A percentile compares a stretch with the other conserved stretches of the same genome.
Conservation (phyloP, 64 coral and sea anemone genomes). For the Pocillopora damicornis region DNA sequence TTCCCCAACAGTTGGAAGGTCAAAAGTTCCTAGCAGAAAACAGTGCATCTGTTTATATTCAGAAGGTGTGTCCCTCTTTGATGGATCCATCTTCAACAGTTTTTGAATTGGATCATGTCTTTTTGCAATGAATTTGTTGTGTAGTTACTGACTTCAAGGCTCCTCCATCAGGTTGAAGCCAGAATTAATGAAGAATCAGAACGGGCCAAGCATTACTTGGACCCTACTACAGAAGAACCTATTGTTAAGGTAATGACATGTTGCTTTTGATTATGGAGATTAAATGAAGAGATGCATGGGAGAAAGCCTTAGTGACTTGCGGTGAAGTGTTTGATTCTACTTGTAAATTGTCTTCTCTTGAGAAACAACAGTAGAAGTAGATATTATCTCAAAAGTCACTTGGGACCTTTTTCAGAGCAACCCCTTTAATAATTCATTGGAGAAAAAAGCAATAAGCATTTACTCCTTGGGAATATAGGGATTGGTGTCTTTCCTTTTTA, state of each 20-base stretch:
- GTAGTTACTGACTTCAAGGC: not conserved
- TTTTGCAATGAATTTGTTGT: not conserved
- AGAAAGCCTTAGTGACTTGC: too few species aligned
- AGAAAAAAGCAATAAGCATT: too few species aligned
- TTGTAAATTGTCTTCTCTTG: too few species aligned
- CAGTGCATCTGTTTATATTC: constrained; percentile 98
- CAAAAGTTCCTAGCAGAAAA: constrained; percentile 98
- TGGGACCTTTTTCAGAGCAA: too few species aligned
- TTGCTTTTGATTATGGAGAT: too few species aligned
- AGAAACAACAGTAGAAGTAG: too few species aligned
- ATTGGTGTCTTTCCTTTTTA: too few species aligned
- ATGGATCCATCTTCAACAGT: not conserved
- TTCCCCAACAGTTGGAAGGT: constrained; percentile 71
- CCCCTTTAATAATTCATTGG: too few species aligned
- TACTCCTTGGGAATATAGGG: too few species aligned
- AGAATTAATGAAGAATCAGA: constrained; percentile 99
- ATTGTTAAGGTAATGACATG: constrained; percentile 78
- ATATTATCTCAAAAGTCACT: too few species aligned
- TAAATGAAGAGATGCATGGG: too few species aligned
- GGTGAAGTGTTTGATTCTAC: too few species aligned
- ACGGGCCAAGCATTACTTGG: constrained; percentile 96
- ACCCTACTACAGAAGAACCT: constrained; percentile 89
- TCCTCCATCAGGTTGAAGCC: constrained; percentile 75
- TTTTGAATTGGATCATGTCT: not conserved
- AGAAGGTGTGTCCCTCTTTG: constrained; percentile 59